A percentile compares a stretch with the other conserved stretches of the same genome.
Conservation (phyloP, 2,113 vertebrate species). For the Clarias magur region DNA sequence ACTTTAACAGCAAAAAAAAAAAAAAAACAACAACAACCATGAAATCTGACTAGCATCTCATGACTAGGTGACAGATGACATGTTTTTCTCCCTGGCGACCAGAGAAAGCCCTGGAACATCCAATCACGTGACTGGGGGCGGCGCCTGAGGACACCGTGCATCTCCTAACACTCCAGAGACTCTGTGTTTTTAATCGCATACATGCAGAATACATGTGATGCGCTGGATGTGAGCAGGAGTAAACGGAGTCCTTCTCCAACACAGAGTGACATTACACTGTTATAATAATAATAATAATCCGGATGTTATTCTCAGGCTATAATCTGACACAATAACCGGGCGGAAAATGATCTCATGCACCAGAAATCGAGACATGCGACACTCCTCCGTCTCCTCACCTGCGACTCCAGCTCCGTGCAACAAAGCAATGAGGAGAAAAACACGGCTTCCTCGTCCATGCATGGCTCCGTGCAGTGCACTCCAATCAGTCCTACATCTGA, state of each 20-base stretch:
- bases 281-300: too few relatives aligned
- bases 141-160: background rate
- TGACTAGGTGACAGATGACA: background rate
- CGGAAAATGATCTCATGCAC: too few relatives aligned
- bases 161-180: background rate
- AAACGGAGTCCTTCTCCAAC: too few relatives aligned
- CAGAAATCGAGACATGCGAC: too few relatives aligned
- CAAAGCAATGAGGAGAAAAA: conserved; percentile 19
- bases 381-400: conserved; percentile 27
- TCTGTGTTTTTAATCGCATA: background rate
- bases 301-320: too few relatives aligned
- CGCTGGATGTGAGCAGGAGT: too few relatives aligned
- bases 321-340: too few relatives aligned
- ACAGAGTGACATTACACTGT: too few relatives aligned
- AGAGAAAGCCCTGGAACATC: conserved; percentile 1
- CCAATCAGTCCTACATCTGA: background rate
- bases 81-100: conserved; percentile 45
- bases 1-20: background rate
- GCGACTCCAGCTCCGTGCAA: conserved; percentile 20
- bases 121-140: conserved; percentile 17
- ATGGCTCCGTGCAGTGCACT: conserved; percentile 12
- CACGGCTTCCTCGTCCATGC: background rate
- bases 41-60: background rate
- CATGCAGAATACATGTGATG: background rate
- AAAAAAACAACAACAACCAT: background rate